These are phyloP conservation scores for Podabrus alpinus DNA, from an alignment of 2,888 invertebrate species.

Conservation along the genomic window DNA sequence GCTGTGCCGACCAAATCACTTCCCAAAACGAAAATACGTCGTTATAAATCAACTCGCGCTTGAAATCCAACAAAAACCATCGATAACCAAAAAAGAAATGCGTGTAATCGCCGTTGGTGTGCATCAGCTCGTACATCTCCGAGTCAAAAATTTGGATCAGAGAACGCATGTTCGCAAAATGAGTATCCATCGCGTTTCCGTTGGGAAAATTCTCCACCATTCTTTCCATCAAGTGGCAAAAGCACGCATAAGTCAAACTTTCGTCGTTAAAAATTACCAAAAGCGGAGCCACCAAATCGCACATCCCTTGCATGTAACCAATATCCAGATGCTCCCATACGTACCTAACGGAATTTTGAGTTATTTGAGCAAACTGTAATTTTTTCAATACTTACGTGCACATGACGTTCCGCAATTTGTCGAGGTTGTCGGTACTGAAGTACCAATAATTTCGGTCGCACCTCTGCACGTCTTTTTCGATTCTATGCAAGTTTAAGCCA, in stretches of 20 bases:
- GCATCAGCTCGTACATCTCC: conserved; percentile 93
- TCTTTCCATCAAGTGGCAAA: conserved; percentile 86
- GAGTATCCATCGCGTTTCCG: conserved; percentile 92
- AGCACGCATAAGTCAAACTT: conserved; percentile 87
- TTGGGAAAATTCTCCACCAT: conserved; percentile 92
- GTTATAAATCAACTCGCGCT: conserved; percentile 88
- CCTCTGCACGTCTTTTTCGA: conserved; percentile 94
- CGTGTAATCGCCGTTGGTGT: conserved; percentile 93
- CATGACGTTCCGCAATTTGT: conserved; percentile 92
- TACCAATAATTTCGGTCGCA: conserved; percentile 95
- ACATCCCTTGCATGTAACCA: conserved; percentile 98
- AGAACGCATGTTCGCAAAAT: conserved; percentile 94
- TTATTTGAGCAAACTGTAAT: not conserved
- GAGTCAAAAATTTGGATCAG: conserved; percentile 88
- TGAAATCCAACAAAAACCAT: conserved; percentile 96
- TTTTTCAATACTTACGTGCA: conserved; percentile 75
- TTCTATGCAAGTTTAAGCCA: conserved; percentile 88
- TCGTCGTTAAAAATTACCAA: conserved; percentile 93
- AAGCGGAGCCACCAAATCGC: conserved; percentile 91
- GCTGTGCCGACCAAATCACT: conserved; percentile 91
- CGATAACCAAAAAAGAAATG: conserved; percentile 98
- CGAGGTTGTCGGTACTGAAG: conserved; percentile 86
- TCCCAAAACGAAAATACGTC: conserved; percentile 97
- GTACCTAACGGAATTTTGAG: conserved; percentile 65
- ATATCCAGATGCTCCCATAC: conserved; percentile 94